Conservation (phyloP, 64 coral and sea anemone species). For the Cladopsammia gracilis region DNA sequence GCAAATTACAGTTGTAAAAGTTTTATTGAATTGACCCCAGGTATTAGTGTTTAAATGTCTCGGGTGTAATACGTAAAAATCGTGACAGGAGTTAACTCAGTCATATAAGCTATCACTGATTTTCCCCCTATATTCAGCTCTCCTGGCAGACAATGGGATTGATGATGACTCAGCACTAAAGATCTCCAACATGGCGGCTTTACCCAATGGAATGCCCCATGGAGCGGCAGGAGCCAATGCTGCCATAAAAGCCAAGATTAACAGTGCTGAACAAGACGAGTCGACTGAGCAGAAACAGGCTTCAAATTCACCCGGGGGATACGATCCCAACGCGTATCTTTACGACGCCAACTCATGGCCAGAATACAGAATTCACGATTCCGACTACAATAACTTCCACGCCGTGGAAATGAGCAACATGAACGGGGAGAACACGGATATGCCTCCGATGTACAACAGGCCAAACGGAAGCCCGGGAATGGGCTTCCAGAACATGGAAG, state of each 20-base stretch:
- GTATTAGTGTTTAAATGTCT: too few relatives aligned
- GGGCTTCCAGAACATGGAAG: neutral
- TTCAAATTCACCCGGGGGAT: slow-evolving; percentile 42
- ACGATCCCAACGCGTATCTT: slow-evolving; percentile 70
- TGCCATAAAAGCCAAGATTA: slow-evolving; percentile 66
- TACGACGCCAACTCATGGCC: slow-evolving; percentile 91
- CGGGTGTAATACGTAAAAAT: too few relatives aligned
- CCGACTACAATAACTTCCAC: slow-evolving; percentile 71
- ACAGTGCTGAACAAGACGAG: slow-evolving; percentile 5
- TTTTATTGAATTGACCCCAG: too few relatives aligned
- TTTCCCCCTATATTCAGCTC: slow-evolving; percentile 39
- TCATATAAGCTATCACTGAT: too few relatives aligned
- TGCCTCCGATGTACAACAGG: slow-evolving; percentile 25
- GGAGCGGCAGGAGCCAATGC: neutral
- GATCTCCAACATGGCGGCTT: slow-evolving; percentile 89
- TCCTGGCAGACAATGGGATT: slow-evolving; percentile 90
- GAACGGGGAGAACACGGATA: slow-evolving; percentile 42
- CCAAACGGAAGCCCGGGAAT: neutral
- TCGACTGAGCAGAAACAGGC: neutral
- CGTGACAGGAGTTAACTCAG: too few relatives aligned
- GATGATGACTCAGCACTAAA: slow-evolving; percentile 88
- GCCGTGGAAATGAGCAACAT: slow-evolving; percentile 47
- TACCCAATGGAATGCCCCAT: slow-evolving; percentile 46
- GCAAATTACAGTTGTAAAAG: too few relatives aligned
- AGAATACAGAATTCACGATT: slow-evolving; percentile 92